phyloP scores from a whole-genome alignment of 2,113 vertebrate genomes.

The Macquaria ambigua region DNA sequence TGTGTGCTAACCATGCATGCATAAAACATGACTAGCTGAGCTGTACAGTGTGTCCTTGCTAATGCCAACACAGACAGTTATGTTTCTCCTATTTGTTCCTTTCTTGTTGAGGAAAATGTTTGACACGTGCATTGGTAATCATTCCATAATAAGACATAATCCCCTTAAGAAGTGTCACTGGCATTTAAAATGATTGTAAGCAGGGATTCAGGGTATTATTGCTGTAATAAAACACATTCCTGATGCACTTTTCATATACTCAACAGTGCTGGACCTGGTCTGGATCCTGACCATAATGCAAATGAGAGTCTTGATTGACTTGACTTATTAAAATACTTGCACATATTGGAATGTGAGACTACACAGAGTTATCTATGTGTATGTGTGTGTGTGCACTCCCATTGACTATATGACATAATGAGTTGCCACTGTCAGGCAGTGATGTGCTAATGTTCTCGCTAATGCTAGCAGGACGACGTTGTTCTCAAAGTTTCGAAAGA shows the following conservation, averaged over 20 bases:
- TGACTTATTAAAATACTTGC: neutral
- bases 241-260: no score
- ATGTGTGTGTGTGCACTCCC: no score
- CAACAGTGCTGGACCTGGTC: neutral
- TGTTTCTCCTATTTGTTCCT: neutral
- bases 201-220: neutral
- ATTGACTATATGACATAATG: no score
- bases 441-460: neutral
- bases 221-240: neutral
- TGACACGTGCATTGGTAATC: neutral
- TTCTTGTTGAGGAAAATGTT: neutral
- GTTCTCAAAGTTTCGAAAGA: neutral
- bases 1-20: slow-evolving; percentile 15
- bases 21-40: neutral
- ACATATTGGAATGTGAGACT: no score
- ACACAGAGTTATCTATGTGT: no score
- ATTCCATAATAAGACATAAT: neutral
- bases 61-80: neutral
- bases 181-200: neutral
- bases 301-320: no score
- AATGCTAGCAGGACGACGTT: neutral
- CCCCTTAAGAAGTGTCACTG: neutral
- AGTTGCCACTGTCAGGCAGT: no score
- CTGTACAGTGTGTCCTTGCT: neutral
- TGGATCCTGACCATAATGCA: neutral